Evolutionary conservation across 2,797 vertebrate species (phyloP).

Genomic region (Lindbergichthys nudifrons): DNA sequence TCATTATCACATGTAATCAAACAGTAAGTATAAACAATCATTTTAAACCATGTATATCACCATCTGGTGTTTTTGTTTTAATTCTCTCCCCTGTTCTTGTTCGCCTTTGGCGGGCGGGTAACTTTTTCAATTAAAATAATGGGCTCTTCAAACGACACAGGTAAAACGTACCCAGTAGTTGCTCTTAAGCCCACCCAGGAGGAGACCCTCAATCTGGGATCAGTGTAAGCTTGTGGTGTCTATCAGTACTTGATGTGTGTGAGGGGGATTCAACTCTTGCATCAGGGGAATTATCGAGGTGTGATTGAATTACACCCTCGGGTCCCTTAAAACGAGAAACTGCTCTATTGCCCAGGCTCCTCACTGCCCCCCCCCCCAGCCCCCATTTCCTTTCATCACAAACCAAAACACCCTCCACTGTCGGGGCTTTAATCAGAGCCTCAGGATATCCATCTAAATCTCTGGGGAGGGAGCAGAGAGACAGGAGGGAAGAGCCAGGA

Average conservation of each 20-base stretch:
- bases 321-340: constrained; percentile 59
- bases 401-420: constrained; percentile 49
- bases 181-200: constrained; percentile 75
- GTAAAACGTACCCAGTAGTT: constrained; percentile 64
- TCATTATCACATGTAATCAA: constrained; percentile 86
- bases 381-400: constrained; percentile 35
- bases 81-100: constrained; percentile 39
- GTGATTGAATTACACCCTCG: constrained; percentile 76
- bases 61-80: constrained; percentile 82
- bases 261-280: constrained; percentile 60
- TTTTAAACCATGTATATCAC: constrained; percentile 78
- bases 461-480: constrained; percentile 43
- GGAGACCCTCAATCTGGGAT: constrained; percentile 71
- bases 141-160: constrained; percentile 70
- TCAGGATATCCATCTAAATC: constrained; percentile 62
- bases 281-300: constrained; percentile 78
- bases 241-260: constrained; percentile 61
- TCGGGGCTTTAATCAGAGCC: constrained; percentile 71
- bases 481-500: constrained; percentile 24
- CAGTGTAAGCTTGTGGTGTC: constrained; percentile 63
- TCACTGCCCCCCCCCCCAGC: constrained; percentile 10
- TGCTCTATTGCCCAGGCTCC: constrained; percentile 27
- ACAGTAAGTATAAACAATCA: constrained; percentile 84
- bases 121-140: constrained; percentile 81
- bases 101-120: constrained; percentile 67